Evolutionary conservation across 2,797 vertebrate genomes (phyloP).

Genomic region (Mallotus villosus): DNA sequence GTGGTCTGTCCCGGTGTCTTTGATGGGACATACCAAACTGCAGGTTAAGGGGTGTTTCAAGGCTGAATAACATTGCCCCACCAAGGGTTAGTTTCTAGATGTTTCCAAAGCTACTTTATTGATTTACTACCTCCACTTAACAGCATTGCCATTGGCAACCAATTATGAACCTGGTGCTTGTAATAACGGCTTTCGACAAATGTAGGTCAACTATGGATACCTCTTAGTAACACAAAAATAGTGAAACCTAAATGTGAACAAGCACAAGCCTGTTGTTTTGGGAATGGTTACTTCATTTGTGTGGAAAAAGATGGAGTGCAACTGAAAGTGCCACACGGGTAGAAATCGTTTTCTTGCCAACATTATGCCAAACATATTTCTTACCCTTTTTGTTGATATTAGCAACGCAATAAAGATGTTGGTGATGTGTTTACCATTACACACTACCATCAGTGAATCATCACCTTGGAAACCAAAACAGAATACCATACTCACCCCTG

Average conservation of each 20-base stretch:
- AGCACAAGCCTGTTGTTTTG: not conserved
- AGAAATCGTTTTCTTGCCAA: not conserved
- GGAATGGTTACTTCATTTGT: not conserved
- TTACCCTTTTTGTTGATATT: not conserved
- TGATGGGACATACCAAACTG: conserved; percentile 29
- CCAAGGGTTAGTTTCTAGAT: not conserved
- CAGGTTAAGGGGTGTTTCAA: not conserved
- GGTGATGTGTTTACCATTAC: not conserved
- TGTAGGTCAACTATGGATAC: not conserved
- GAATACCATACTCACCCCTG: not conserved
- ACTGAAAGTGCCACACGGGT: not conserved
- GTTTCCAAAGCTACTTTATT: conserved; percentile 2
- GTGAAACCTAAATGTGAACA: not conserved
- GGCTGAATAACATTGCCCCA: not conserved
- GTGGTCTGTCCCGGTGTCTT: conserved; percentile 17
- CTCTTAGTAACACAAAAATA: not conserved
- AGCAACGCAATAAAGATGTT: not conserved
- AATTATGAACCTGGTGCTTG: not conserved
- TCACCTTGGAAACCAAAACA: not conserved
- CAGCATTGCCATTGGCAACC: not conserved
- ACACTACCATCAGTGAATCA: conserved; percentile 1
- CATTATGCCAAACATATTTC: not conserved
- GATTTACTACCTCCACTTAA: not conserved
- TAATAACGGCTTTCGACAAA: not conserved
- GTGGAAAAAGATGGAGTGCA: not conserved